Base-by-base conservation (phyloP, 2,797 vertebrate species). In the Mus caroli region DNA sequence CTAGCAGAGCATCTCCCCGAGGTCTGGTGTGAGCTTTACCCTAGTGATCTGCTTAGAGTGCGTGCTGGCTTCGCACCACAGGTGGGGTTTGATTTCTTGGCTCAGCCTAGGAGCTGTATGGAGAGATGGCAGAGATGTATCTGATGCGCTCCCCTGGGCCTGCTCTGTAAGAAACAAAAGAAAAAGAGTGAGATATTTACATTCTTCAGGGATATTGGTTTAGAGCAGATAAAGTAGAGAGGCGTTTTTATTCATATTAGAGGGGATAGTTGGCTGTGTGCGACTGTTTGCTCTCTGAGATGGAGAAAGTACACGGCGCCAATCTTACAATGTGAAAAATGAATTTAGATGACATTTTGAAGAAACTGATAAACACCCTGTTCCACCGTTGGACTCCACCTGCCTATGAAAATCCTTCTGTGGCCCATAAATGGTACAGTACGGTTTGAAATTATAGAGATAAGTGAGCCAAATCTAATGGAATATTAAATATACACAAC, bases 281-380 rank as follows among this genome's bases (percentile, higher is more conserved):
- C 95, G 96, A 97, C 97, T 97, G 90, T 98, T 98, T 97, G 90
- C 96, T 98, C 97, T 95, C 90, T 43, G 64, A 97, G 96, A 97
- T 94, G 85, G 96, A 97, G 84, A 94, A 31, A 52, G 2, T 98
- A 97, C 79, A 60, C 95, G 89, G 97, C 94, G 95, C 17, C 80
- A 86, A 97, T 98, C 97, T 97, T 94, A 91, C 93, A 98, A 98
- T 96, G 96, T 97, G 96, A 96, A 98, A 98, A 97, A 98, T 96
- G 97, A 98, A 98, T 98, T 98, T 98, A 98, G 97, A 98, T 98
- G 97, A 89, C 97, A 97, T 98, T 98, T 97, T 96, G 96, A 97
- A 93, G 75, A 95, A 98, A 95, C 91, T 77, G 98, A 98, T 98
- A 98, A 98, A 98, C 92, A 95, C n/a, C 86, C 92, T 83, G 71